Conservation (phyloP, 2,797 vertebrate species). For the Sebastes aleutianus region DNA sequence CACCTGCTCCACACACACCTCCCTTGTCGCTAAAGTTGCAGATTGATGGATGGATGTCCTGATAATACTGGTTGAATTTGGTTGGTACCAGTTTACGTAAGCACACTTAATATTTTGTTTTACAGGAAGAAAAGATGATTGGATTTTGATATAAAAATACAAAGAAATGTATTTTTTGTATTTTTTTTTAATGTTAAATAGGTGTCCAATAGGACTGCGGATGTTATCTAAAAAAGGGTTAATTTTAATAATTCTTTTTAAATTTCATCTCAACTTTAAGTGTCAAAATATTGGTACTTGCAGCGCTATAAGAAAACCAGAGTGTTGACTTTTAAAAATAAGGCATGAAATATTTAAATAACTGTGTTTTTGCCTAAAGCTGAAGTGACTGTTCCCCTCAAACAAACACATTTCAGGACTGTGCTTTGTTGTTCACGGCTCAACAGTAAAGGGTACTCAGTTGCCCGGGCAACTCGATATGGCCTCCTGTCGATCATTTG, state of each 20-base stretch:
- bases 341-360: neutral
- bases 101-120: too few species aligned
- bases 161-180: neutral
- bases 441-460: neutral
- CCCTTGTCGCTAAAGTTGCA: too few species aligned
- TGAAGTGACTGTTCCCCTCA: neutral
- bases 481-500: neutral
- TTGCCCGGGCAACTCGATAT: neutral
- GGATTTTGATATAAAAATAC: neutral
- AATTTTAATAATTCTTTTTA: accelerated
- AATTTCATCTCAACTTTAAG: neutral
- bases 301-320: neutral
- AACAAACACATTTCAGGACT: neutral
- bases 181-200: neutral
- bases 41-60: too few species aligned
- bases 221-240: neutral
- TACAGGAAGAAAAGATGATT: neutral
- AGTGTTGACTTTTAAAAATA: neutral
- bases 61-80: too few species aligned
- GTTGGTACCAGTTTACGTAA: too few species aligned
- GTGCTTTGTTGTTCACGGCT: neutral
- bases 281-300: neutral
- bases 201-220: neutral
- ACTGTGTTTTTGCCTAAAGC: neutral
- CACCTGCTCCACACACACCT: neutral